These are phyloP conservation scores for Microplitis manilae DNA, from an alignment of 2,888 invertebrate species.

Conservation along the genomic window DNA sequence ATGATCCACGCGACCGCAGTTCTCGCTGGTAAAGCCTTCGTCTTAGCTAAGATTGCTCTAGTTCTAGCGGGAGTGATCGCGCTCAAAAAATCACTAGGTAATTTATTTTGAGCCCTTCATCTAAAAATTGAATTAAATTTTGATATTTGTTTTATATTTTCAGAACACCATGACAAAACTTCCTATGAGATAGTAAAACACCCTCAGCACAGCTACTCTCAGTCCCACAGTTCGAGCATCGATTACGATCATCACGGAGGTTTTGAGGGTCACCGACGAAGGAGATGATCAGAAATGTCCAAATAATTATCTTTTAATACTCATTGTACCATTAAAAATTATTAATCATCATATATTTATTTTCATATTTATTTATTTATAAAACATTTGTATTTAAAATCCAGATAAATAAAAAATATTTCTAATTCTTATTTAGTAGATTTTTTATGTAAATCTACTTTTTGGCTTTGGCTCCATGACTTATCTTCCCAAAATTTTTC, in stretches of 20 bases:
- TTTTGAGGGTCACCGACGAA: constrained; percentile 72
- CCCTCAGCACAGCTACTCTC: constrained; percentile 85
- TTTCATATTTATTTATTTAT: constrained; percentile 34
- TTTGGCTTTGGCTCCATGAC: no score
- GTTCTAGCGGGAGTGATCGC: constrained; percentile 87
- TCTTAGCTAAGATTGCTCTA: constrained; percentile 86
- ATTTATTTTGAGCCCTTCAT: constrained; percentile 13
- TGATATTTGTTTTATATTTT: not conserved
- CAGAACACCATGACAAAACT: constrained; percentile 83
- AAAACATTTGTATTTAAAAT: not conserved
- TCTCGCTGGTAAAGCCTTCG: constrained; percentile 87
- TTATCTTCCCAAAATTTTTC: no score
- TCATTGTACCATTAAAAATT: not conserved
- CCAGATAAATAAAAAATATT: not conserved
- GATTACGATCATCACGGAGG: constrained; percentile 77
- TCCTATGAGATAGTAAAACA: constrained; percentile 90
- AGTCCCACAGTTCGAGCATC: constrained; percentile 82
- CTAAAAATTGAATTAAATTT: no score
- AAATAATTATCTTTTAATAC: constrained; percentile 11
- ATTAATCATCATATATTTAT: constrained; percentile 15
- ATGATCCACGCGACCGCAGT: constrained; percentile 86
- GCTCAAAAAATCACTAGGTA: constrained; percentile 78
- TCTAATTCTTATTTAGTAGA: not conserved
- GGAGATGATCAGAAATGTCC: constrained; percentile 67
- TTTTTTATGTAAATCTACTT: no score